Base-by-base conservation (phyloP, 2,888 invertebrate species). In the Euzophera pinguis region DNA sequence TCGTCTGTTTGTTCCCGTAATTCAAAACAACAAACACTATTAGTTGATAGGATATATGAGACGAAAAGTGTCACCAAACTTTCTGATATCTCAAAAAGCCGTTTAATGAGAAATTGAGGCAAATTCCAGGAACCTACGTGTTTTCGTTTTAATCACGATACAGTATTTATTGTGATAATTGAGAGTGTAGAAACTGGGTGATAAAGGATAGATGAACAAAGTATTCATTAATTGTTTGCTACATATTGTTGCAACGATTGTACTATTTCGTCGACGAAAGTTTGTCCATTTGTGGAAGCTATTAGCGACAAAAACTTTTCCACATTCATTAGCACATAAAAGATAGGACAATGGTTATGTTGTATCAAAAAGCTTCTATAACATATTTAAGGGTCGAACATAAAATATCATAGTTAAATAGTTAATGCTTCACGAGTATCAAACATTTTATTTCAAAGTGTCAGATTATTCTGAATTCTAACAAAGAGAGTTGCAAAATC, bases 211-310 rank as follows among this genome's bases (percentile, higher is more conserved):
- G 12, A 38, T 22, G 5, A 22, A 5, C 5, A 5, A 22, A 22
- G 22, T 22, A 38, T 38, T 13, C 7, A 38, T 14, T 13, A 13
- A 16, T n/a, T 22, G 10, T 41, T 10, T 22, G 41, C 9, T 0
- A 13, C 12, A 41, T 29, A 43, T 13, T 12, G 12, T 29, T 29
- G 13, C 29, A 43, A 27, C 13, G 29, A 43, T 43, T 27, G 27
- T 43, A 29, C 27, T 29, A 13, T 43, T 9, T 7, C n/a, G 42
- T 43, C 8, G 12, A 43, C 13, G 9, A 27, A 43, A 43, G 43
- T 43, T 43, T 29, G 29, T 43, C 43, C 43, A 43, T 43, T 43
- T 43, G 29, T 43, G 13, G 29, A 27, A 43, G 43, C 43, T 43
- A 43, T 43, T 43, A 43, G 29, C 14, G 27, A 13, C 22, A n/a